Evolutionary conservation across 2,888 invertebrate genomes (phyloP).

Genomic region (Tortricodes alternella): DNA sequence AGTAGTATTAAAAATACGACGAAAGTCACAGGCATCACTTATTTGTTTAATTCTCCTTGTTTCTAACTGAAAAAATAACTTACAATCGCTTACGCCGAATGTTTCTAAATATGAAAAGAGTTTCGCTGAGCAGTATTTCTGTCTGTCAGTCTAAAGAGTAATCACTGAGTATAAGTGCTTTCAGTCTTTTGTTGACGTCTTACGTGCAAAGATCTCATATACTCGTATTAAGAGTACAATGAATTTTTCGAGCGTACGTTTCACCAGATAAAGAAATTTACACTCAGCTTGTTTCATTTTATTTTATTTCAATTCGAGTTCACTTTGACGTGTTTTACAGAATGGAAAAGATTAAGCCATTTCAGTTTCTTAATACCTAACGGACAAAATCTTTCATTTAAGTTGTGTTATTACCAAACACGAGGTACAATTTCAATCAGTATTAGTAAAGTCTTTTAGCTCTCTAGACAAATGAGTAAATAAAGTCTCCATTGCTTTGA

Average conservation of each 20-base stretch:
- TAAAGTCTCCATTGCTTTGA: slow-evolving; percentile 2
- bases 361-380: too few species aligned
- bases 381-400: too few species aligned
- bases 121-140: slow-evolving; percentile 6
- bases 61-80: slow-evolving; percentile 9
- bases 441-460: too few species aligned
- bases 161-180: slow-evolving; percentile 29
- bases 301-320: slow-evolving; percentile 21
- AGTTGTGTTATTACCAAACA: too few species aligned
- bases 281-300: slow-evolving; percentile 38
- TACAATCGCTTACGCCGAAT: slow-evolving; percentile 10
- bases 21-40: too few species aligned
- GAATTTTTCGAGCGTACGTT: slow-evolving; percentile 37
- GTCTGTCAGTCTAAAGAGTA: slow-evolving; percentile 22
- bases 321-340: slow-evolving; percentile 22
- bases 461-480: slow-evolving; percentile 8
- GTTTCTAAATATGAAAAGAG: slow-evolving; percentile 15
- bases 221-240: slow-evolving; percentile 34
- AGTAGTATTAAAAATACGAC: too few species aligned
- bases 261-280: slow-evolving; percentile 40
- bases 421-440: too few species aligned
- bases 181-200: slow-evolving; percentile 24
- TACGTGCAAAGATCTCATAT: slow-evolving; percentile 26
- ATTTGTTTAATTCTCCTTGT: too few species aligned
- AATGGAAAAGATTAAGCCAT: slow-evolving; percentile 22